These are phyloP conservation scores for Eulemur mongoz DNA, from an alignment of 2,797 vertebrate species.

Conservation along the genomic window DNA sequence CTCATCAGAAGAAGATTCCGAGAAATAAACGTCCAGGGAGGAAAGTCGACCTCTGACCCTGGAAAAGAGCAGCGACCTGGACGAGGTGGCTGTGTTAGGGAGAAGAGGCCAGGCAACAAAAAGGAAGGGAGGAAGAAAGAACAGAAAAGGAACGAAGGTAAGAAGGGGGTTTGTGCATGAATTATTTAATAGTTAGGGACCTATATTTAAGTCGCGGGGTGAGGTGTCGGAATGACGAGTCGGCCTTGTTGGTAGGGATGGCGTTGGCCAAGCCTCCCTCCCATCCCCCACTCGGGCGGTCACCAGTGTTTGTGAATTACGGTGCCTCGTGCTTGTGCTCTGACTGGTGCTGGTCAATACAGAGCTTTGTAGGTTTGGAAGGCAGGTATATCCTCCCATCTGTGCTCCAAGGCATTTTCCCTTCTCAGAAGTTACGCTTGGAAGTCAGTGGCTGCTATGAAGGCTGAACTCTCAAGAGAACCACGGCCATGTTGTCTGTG, in stretches of 20 bases:
- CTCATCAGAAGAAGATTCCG: slow-evolving; percentile 25
- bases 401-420: slow-evolving; percentile 4
- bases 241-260: background rate
- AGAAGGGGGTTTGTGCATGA: background rate
- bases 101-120: background rate
- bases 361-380: background rate
- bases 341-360: background rate
- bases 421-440: slow-evolving; percentile 34
- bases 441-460: slow-evolving; percentile 26
- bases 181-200: background rate
- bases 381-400: background rate
- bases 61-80: background rate
- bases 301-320: background rate
- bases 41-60: background rate
- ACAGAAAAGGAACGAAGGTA: background rate
- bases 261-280: background rate
- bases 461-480: background rate
- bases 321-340: background rate
- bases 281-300: background rate
- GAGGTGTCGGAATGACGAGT: background rate
- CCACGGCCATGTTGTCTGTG: background rate
- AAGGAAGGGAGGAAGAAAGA: background rate
- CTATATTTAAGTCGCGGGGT: background rate
- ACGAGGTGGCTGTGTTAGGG: background rate
- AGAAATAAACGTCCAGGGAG: slow-evolving; percentile 3